These are phyloP conservation scores for Chamaea fasciata DNA, from an alignment of 2,113 vertebrate genomes.

Conservation along the genomic window DNA sequence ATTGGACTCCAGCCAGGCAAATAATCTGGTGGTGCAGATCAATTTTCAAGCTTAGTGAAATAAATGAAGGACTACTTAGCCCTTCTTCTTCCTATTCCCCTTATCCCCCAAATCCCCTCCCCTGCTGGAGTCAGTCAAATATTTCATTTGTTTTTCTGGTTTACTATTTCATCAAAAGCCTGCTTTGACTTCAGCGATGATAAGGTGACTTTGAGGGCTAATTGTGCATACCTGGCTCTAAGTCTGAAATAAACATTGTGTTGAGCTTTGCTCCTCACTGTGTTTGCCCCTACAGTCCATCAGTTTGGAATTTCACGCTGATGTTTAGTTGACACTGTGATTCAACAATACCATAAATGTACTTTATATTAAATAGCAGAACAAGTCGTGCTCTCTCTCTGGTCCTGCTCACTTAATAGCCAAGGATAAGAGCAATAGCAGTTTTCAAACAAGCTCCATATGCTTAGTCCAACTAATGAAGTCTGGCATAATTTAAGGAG, in stretches of 20 bases:
- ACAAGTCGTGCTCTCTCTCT: background rate
- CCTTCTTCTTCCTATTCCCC: background rate
- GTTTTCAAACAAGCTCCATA: conserved; percentile 11
- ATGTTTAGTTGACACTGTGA: background rate
- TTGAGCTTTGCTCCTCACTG: background rate
- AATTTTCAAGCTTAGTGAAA: conserved; percentile 10
- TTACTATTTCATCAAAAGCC: conserved; percentile 17
- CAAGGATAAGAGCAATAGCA: background rate
- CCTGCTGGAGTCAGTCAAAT: background rate
- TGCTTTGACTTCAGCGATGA: background rate
- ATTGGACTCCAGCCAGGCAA: conserved; percentile 39
- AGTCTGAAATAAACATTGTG: background rate
- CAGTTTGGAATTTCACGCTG: background rate
- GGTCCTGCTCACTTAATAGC: background rate
- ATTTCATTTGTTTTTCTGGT: background rate
- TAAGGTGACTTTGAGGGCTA: conserved; percentile 3
- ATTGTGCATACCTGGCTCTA: background rate
- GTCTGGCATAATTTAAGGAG: background rate
- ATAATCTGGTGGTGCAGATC: conserved; percentile 24
- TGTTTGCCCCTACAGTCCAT: background rate
- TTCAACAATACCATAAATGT: background rate
- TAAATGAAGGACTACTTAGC: conserved; percentile 15
- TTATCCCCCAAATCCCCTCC: background rate
- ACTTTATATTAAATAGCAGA: background rate
- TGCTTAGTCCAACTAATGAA: background rate